These are phyloP conservation scores for Amia ocellicauda DNA, from an alignment of 2,113 vertebrate species.

Conservation along the genomic window DNA sequence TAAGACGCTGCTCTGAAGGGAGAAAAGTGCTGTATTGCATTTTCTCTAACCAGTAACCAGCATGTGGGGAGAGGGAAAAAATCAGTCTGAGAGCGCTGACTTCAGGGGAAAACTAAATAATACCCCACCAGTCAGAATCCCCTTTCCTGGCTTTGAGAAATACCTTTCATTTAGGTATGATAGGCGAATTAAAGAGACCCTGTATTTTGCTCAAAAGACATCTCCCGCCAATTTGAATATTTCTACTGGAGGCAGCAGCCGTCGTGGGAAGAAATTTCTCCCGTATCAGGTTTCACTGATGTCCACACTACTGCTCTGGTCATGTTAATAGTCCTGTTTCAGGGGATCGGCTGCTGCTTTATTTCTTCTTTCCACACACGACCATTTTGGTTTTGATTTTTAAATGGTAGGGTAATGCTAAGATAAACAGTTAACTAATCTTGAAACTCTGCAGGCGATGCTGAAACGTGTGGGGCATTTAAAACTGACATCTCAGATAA, in stretches of 20 bases:
- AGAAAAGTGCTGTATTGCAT: neutral
- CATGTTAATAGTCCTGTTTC: no score
- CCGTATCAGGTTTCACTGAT: no score
- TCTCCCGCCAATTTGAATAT: no score
- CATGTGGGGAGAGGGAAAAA: constrained; percentile 8
- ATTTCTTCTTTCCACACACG: neutral
- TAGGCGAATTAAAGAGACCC: neutral
- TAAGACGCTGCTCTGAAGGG: neutral
- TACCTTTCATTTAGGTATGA: constrained; percentile 2
- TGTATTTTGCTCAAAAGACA: neutral
- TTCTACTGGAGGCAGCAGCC: no score
- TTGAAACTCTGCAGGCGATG: constrained; percentile 15
- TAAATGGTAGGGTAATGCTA: constrained; percentile 12
- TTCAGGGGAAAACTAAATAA: constrained; percentile 5
- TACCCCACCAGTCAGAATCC: neutral
- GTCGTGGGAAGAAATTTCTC: no score
- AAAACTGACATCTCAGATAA: neutral
- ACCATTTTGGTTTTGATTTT: neutral
- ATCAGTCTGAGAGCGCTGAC: constrained; percentile 13
- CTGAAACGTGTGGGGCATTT: neutral
- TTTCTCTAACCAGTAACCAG: constrained; percentile 14
- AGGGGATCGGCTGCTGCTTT: constrained; percentile 8
- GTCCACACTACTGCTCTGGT: no score
- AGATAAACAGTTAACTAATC: constrained; percentile 18
- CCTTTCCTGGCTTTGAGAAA: neutral